Evolutionary conservation across 2,113 vertebrate genomes (phyloP).

Genomic region (Thryonomys swinderianus): DNA sequence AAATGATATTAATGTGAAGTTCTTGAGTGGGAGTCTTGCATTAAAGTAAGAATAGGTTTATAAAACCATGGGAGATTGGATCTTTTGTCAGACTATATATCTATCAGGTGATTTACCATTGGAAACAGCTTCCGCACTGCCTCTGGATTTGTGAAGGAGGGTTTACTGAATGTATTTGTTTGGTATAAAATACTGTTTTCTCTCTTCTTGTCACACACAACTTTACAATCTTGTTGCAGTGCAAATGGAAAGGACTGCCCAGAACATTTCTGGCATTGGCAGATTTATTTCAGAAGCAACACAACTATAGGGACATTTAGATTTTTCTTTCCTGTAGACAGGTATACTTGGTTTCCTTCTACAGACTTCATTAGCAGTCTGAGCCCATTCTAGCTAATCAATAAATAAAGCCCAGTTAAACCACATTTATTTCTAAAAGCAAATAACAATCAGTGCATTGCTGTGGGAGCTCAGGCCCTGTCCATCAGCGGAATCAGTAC

Average conservation of each 20-base stretch:
- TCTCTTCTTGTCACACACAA: conserved; percentile 68
- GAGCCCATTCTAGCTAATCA: conserved; percentile 46
- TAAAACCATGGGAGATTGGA: conserved; percentile 72
- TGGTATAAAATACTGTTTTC: conserved; percentile 60
- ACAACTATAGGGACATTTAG: not conserved
- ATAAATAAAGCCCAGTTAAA: conserved; percentile 64
- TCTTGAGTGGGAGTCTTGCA: conserved; percentile 48
- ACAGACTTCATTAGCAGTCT: conserved; percentile 36
- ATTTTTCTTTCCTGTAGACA: not conserved
- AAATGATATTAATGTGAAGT: conserved; percentile 70
- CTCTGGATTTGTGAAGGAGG: not conserved
- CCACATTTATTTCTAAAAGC: conserved; percentile 74
- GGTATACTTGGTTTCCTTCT: not conserved
- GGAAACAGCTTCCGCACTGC: not conserved
- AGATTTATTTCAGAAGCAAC: not conserved
- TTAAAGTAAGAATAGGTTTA: conserved; percentile 79
- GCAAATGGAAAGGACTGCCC: not conserved
- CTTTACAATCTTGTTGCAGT: conserved; percentile 54
- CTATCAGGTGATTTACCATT: conserved; percentile 72
- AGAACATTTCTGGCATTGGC: not conserved
- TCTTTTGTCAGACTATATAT: conserved; percentile 70
- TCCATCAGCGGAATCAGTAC: conserved; percentile 23
- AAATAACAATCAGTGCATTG: conserved; percentile 58
- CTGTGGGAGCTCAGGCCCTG: not conserved
- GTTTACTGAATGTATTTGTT: conserved; percentile 64